Percentiles rank a stretch among this genome's conserved stretches.
Conservation (phyloP, 2,113 vertebrate genomes). For the Emydura subglobosa region DNA sequence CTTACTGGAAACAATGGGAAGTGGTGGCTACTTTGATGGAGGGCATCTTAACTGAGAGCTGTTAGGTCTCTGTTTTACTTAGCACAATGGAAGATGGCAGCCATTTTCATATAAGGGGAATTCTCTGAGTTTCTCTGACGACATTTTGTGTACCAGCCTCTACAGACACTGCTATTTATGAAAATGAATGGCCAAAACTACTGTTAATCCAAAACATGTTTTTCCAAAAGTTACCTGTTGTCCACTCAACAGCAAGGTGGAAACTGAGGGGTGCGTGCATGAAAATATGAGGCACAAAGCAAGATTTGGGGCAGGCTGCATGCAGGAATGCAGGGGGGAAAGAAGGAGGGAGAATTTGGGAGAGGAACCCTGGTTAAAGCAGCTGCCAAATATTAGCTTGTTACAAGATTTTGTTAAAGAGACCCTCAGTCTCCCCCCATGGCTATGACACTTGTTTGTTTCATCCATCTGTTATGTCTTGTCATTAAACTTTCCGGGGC, state of each 20-base stretch:
- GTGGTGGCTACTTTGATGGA: neutral
- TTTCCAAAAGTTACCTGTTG: neutral
- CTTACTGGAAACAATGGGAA: neutral
- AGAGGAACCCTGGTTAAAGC: neutral
- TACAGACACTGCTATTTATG: neutral
- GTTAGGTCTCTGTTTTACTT: neutral
- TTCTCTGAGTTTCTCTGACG: neutral
- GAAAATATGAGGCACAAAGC: neutral
- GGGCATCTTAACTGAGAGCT: neutral
- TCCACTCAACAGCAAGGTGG: neutral
- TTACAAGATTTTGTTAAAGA: neutral
- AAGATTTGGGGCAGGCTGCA: neutral
- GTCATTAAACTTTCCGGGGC: neutral
- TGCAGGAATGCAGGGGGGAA: neutral
- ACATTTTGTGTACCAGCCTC: neutral
- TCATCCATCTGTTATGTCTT: accelerated
- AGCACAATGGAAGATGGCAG: neutral
- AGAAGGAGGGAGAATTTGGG: neutral
- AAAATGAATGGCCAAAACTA: neutral
- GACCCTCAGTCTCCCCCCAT: no score
- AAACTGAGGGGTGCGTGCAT: neutral
- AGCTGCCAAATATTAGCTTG: neutral
- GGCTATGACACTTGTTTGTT: accelerated
- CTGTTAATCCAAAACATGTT: neutral
- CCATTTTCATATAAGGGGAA: neutral